Conservation (phyloP, 2,797 vertebrate genomes). For the Yasuhikotakia modesta region DNA sequence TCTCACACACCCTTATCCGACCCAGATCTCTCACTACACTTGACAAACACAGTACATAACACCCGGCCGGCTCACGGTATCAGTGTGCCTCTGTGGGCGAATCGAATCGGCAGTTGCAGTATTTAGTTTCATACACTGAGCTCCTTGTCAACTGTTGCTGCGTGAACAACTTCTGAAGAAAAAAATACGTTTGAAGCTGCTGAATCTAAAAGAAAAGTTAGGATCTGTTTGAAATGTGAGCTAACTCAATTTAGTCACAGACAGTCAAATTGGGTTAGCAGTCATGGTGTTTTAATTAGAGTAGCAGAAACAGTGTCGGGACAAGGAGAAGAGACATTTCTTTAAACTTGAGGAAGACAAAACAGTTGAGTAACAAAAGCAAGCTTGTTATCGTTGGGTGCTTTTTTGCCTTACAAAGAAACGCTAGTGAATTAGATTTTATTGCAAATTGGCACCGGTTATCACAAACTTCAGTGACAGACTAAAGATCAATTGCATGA, state of each 20-base stretch:
- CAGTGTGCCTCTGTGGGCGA: slow-evolving; percentile 24
- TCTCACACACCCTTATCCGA: slow-evolving; percentile 34
- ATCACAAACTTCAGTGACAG: not conserved
- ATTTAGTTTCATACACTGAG: slow-evolving; percentile 31
- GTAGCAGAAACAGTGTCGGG: slow-evolving; percentile 17
- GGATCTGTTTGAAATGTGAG: slow-evolving; percentile 36
- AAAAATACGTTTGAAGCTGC: slow-evolving; percentile 27
- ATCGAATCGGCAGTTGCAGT: slow-evolving; percentile 33
- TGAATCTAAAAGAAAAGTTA: slow-evolving; percentile 42
- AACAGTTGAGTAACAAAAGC: slow-evolving; percentile 5
- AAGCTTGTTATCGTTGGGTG: slow-evolving; percentile 7
- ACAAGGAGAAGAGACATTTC: slow-evolving; percentile 3
- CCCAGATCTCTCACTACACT: slow-evolving; percentile 30
- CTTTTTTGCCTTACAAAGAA: slow-evolving; percentile 7
- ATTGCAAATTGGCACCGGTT: not conserved
- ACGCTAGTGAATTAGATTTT: not conserved
- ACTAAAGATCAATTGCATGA: not conserved
- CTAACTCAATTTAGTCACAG: slow-evolving; percentile 52
- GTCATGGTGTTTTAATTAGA: slow-evolving; percentile 50
- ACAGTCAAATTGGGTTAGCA: slow-evolving; percentile 50
- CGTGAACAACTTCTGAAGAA: slow-evolving; percentile 24
- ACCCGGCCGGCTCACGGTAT: slow-evolving; percentile 19
- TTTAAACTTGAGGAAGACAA: slow-evolving; percentile 11
- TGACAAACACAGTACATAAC: slow-evolving; percentile 35
- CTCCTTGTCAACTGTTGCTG: slow-evolving; percentile 4